Base-by-base conservation (phyloP, 2,888 invertebrate species). In the Ptilodon capucinus region DNA sequence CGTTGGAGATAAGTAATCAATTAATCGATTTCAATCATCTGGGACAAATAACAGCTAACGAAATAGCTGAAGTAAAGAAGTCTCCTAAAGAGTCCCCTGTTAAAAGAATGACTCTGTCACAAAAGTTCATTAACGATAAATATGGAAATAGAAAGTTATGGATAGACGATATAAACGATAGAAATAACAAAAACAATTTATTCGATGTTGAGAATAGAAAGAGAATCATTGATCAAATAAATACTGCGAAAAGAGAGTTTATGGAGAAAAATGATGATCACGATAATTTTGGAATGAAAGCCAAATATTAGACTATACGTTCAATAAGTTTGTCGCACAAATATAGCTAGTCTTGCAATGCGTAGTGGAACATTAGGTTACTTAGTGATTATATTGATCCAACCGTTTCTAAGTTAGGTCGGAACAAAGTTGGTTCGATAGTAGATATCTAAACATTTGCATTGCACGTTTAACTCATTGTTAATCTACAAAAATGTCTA, bases 91-190 rank as follows among this genome's bases (percentile, higher is more conserved):
- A 74, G 46, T 84, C 85, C 17, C 80, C 84, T 7, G 66, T 68
- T 44, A 89, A 83, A 73, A 79, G 83, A 74, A 79, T 86, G 66
- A 92, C 82, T 51, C 71, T 88, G 38, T 91, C 91, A 23, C 91
- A 92, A 69, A 92, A 92, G 63, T 92, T 92, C 58, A 91, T 92
- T 40, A 91, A 91, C 54, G 92, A 91, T 63, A 92, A 92, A 74
- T 91, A 91, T 57, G 91, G 91, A 34, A 91, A 90, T 54, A 81
- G 86, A 67, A 91, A 86, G 68, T 68, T 91, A 48, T 91, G 91
- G 91, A 73, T 75, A 44, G 91, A 90, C 43, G 91, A 91, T 39
- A 66, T 72, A 5, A 81, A 72, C 46, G 84, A 90, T 42, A 79
- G 74, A 62, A 80, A 75, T 63, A 46, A 65, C 30, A 89, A 85